phyloP scores from a whole-genome alignment of 2,113 vertebrate species.

The Oreochromis tanganicae region DNA sequence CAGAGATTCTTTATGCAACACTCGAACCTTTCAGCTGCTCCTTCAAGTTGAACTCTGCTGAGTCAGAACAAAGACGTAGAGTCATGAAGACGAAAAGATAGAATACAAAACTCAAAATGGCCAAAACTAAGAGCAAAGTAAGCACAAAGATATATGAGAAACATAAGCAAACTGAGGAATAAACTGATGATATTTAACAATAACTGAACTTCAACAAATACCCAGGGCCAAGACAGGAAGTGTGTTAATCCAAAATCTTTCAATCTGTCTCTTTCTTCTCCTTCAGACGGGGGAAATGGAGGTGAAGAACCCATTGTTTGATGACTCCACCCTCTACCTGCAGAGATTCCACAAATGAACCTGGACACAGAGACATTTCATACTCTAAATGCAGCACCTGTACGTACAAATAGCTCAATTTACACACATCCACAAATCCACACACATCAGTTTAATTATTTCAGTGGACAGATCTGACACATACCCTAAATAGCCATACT shows the following conservation, averaged over 20 bases:
- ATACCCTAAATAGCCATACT: neutral
- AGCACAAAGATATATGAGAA: neutral
- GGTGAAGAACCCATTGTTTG: constrained; percentile 91
- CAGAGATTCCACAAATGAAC: constrained; percentile 70
- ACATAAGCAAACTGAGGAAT: neutral
- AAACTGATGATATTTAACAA: neutral
- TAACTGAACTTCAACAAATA: neutral
- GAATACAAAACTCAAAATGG: neutral
- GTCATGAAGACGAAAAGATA: neutral
- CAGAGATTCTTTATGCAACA: neutral
- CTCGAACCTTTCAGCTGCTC: neutral
- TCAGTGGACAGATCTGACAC: neutral
- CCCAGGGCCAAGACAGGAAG: neutral
- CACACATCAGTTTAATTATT: neutral
- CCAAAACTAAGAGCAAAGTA: neutral
- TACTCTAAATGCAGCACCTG: neutral
- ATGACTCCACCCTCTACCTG: constrained; percentile 79
- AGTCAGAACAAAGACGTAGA: neutral
- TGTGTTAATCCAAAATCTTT: neutral
- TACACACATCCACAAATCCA: neutral
- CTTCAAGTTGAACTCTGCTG: neutral
- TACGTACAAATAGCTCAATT: neutral
- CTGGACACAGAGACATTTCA: neutral
- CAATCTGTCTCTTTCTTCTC: neutral
- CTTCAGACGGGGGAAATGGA: constrained; percentile 93